A percentile compares a stretch with the other conserved stretches of the same genome.
Evolutionary conservation across 2,113 vertebrate genomes (phyloP).

Genomic region (Choloepus hoffmanni): DNA sequence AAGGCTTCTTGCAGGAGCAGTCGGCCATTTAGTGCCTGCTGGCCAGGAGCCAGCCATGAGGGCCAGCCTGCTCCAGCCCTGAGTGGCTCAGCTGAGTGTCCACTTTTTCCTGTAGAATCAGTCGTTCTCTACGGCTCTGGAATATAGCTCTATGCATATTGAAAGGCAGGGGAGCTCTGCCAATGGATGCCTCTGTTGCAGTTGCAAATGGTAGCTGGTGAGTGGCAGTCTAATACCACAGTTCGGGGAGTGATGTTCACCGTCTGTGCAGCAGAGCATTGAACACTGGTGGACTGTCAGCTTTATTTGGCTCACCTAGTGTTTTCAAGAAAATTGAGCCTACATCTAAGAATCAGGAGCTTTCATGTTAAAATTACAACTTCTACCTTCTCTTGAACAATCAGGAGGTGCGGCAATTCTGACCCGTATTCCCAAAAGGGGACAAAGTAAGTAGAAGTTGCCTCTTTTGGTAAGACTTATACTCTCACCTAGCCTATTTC

Average conservation of each 20-base stretch:
- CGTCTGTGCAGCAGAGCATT: not conserved
- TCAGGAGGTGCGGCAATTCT: conserved; percentile 40
- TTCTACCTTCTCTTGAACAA: conserved; percentile 45
- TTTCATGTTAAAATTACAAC: conserved; percentile 32
- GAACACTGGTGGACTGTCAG: not conserved
- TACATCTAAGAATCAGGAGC: not conserved
- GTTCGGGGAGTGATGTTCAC: not conserved
- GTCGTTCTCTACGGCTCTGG: not conserved
- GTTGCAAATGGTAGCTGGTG: conserved; percentile 18
- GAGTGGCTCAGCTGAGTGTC: not conserved
- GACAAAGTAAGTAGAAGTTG: conserved; percentile 12
- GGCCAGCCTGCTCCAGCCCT: not conserved
- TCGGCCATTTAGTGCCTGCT: conserved; percentile 88
- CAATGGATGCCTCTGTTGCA: not conserved
- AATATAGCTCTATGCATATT: not conserved
- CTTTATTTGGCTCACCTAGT: not conserved
- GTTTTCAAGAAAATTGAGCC: conserved; percentile 20
- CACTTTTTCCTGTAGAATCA: not conserved
- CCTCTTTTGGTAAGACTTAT: not conserved
- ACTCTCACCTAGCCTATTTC: not conserved
- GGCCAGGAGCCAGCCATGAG: not conserved
- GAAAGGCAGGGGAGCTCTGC: not conserved
- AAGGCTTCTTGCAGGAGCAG: conserved; percentile 90
- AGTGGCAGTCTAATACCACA: conserved; percentile 64
- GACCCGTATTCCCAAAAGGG: conserved; percentile 29